A percentile compares a stretch with the other conserved stretches of the same genome.
Evolutionary conservation across 2,888 invertebrate species (phyloP).

Genomic region (Tipula vernalis): DNA sequence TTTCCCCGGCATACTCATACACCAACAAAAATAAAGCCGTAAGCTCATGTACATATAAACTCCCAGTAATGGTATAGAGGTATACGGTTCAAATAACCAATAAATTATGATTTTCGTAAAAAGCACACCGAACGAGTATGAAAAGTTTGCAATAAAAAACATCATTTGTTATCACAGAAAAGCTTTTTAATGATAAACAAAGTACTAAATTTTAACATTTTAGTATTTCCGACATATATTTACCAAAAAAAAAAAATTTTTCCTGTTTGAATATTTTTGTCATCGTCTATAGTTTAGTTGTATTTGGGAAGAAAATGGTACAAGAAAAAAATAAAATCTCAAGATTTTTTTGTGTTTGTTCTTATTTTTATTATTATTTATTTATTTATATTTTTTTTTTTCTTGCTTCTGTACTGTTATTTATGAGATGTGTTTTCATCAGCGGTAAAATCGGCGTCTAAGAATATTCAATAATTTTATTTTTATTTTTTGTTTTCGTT

Average conservation of each 20-base stretch:
- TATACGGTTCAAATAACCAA: background rate
- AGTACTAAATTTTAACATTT: background rate
- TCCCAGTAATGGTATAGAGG: too few species aligned
- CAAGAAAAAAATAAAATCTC: background rate
- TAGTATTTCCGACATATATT: background rate
- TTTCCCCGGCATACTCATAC: background rate
- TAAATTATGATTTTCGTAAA: background rate
- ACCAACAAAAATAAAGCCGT: background rate
- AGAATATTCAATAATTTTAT: conserved; percentile 8
- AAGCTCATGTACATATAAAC: background rate
- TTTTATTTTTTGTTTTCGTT: background rate
- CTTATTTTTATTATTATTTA: background rate
- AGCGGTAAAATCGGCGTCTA: conserved; percentile 10
- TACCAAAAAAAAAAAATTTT: background rate
- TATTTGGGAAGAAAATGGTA: background rate
- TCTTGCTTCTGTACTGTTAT: background rate
- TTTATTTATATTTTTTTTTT: background rate
- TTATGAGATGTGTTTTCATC: conserved; percentile 11
- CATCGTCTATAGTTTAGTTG: background rate
- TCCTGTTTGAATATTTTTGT: background rate
- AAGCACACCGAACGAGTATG: background rate
- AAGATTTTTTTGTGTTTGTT: background rate
- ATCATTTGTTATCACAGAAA: background rate
- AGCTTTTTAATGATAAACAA: background rate
- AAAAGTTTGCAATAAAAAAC: background rate